Base-by-base conservation (phyloP, 2,888 invertebrate genomes). In the Platypus cylindrus region DNA sequence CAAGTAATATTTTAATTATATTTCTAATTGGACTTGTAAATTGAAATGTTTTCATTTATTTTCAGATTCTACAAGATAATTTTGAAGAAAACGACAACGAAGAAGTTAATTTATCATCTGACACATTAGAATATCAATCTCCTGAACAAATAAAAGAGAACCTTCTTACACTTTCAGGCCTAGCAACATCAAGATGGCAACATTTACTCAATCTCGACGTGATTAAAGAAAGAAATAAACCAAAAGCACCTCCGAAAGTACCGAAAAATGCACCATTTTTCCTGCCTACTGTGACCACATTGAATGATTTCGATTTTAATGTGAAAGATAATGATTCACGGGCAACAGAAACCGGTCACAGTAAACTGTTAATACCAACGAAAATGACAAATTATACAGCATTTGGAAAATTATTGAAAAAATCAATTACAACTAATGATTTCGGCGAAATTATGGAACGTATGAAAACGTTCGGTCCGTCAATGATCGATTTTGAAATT, bases 251-350 rank as follows among this genome's bases (percentile, higher is more conserved):
- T 0, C 72, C 82, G 0, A 86, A 86, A 52, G 71, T 73, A 2
- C 81, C 86, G 0, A 86, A 87, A 61, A 74, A 80, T 1, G 95
- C 93, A 0, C 97, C 97, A 0, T 98, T 98, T 66, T 97, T 98
- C 58, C 65, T 97, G 32, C 93, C 95, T 0, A 93, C 94, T 0
- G 70, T 93, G 36, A 74, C 87, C 0, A 81, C 85, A 1, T 64
- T 91, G 12, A 76, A 84, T 48, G 77, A 84, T 48, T 62, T 87
- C 4, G 77, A 80, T 55, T 95, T 95, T 58, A 85, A 84, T 55
- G 56, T 82, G 2, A 65, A 68, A 3, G 61, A 67, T 35, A 29
- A 30, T 15, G 59, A 62, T 1, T 62, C 64, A 17, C 27, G 36
- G 7, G 40, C 44, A 7, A 15, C 22, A 2, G 57, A 54, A 8